Conservation (phyloP, 2,113 vertebrate genomes). For the Eidolon helvum region DNA sequence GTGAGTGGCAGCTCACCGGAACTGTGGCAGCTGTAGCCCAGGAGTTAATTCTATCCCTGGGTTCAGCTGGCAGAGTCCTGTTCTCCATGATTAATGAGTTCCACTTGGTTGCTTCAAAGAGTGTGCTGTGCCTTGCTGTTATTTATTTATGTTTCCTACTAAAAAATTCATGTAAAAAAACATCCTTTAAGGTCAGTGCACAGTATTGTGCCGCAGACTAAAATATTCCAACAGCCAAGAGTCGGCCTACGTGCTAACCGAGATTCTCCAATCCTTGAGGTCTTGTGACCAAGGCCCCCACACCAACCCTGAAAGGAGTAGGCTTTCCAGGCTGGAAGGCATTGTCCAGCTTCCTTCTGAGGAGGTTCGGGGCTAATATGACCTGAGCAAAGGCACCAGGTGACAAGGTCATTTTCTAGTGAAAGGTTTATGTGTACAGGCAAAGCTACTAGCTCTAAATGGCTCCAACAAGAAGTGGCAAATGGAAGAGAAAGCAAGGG, state of each 20-base stretch:
- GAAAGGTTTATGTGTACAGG: neutral
- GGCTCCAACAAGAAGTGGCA: neutral
- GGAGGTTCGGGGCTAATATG: neutral
- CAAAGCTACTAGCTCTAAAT: neutral
- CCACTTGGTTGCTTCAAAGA: conserved; percentile 73
- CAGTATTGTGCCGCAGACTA: conserved; percentile 34
- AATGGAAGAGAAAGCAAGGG: neutral
- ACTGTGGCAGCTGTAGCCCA: neutral
- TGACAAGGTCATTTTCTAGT: neutral
- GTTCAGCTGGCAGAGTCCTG: conserved; percentile 35
- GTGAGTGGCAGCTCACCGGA: neutral
- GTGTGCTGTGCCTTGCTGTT: conserved; percentile 62
- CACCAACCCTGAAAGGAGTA: neutral
- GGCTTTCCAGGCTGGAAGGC: neutral
- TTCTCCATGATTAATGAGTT: conserved; percentile 75
- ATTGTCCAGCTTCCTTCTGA: neutral
- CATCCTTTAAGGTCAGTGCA: conserved; percentile 70
- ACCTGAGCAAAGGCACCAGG: neutral
- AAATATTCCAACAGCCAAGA: conserved; percentile 36
- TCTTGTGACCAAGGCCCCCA: neutral
- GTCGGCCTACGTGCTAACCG: neutral
- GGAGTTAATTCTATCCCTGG: conserved; percentile 1
- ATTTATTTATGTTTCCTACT: conserved; percentile 79
- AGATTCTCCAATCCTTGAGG: neutral
- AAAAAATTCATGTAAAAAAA: conserved; percentile 76